Evolutionary conservation across 2,888 invertebrate genomes (phyloP), one percentile per base, ranked within the genome.

Genomic region (Dolichomitus sp.): DNA sequence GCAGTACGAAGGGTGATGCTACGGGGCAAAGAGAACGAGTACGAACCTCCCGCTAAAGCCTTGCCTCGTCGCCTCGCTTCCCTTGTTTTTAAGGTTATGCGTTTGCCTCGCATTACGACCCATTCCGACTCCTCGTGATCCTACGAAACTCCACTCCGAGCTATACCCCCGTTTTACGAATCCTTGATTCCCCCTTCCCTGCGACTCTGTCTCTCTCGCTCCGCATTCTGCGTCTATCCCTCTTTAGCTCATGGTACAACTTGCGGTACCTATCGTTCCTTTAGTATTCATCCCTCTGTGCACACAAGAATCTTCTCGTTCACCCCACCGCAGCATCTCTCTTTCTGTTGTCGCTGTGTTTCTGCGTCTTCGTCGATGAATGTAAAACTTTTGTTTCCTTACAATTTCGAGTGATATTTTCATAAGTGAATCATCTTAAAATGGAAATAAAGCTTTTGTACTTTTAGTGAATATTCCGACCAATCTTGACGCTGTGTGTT

Each of bases 51-150:
- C 50, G 69, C 81, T 69, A 54, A 69, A 69, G 69, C 72, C 75
- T 83, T 68, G 66, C 80, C 85, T 82, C 84, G 73, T 77, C 85
- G 81, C 85, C 84, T 87, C 84, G 78, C 85, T 84, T 86, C 86
- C 85, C 89, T 88, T 88, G 89, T 90, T 92, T 92, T 92, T 92
- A 92, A 92, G 92, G 90, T 92, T 92, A 91, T 92, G 90, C 86
- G 89, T 90, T 91, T 88, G 87, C 88, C 89, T 85, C 87, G 89
- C 89, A 90, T 92, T 92, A 92, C 90, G 89, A 90, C 87, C 91
- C 90, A 91, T 91, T 92, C 88, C 90, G 80, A 83, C 79, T 78
- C 61, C 82, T 82, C 54, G 85, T 88, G 88, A 86, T 86, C 86
- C 87, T 87, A 84, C 88, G 87, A 86, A 79, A 73, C 66, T 66